Evolutionary conservation across 2,113 vertebrate genomes (phyloP).

Genomic region (Asarcornis scutulata): DNA sequence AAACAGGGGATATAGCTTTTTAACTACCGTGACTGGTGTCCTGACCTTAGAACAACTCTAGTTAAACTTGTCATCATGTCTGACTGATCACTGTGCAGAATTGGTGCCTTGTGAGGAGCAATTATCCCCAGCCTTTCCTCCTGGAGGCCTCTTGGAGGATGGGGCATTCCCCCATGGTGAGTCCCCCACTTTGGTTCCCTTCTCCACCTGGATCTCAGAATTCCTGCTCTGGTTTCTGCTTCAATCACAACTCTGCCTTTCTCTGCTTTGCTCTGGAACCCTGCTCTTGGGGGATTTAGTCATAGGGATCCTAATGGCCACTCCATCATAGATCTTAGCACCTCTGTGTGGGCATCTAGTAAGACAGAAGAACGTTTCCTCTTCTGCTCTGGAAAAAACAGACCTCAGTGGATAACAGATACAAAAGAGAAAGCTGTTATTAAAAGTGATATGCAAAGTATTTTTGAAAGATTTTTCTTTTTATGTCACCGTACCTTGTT

Average conservation of each 20-base stretch:
- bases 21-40: fast-evolving
- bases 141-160: neutral
- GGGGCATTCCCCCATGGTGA: neutral
- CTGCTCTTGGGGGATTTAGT: neutral
- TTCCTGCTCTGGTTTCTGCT: neutral
- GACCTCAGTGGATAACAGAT: neutral
- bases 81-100: neutral
- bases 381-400: neutral
- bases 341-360: neutral
- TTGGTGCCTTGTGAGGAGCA: neutral
- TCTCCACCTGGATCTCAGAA: neutral
- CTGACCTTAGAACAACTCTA: neutral
- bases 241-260: neutral
- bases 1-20: neutral
- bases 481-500: constrained; percentile 26
- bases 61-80: neutral
- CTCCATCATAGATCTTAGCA: fast-evolving
- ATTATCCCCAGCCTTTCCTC: neutral
- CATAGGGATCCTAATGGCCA: neutral
- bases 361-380: neutral
- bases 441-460: neutral
- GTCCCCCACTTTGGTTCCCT: neutral
- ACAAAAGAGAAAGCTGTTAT: neutral
- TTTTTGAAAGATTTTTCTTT: constrained; percentile 15
- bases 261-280: neutral